Evolutionary conservation across 2,888 invertebrate genomes (phyloP).

Genomic region (Pteria penguin): DNA sequence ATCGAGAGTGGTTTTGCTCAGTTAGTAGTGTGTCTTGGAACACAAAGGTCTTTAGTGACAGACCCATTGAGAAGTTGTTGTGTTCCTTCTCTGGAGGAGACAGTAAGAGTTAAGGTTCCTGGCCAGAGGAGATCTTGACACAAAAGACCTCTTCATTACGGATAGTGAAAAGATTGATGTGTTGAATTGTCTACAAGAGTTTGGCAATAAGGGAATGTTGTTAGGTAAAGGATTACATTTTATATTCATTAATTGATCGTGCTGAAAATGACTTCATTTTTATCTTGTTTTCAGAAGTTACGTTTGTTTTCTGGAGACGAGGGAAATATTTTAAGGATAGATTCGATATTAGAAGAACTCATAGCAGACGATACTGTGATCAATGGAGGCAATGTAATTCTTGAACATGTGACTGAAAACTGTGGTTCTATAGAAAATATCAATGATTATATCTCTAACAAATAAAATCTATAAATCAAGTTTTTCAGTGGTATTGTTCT

Average conservation of each 20-base stretch:
- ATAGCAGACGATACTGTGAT: slow-evolving; percentile 51
- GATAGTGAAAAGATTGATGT: not conserved
- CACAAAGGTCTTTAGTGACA: too few species aligned
- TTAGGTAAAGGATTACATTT: not conserved
- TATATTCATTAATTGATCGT: not conserved
- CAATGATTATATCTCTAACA: not conserved
- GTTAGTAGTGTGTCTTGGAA: too few species aligned
- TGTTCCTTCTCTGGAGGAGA: too few species aligned
- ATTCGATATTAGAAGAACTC: slow-evolving; percentile 47
- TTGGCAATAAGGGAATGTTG: not conserved
- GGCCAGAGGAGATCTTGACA: not conserved
- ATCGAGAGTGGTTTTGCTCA: too few species aligned
- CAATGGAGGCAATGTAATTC: slow-evolving; percentile 59
- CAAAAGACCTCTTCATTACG: not conserved
- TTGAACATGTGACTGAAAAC: slow-evolving; percentile 55
- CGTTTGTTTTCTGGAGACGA: slow-evolving; percentile 52
- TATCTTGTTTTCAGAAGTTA: slow-evolving; percentile 55
- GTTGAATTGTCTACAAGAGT: not conserved
- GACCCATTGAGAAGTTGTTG: too few species aligned
- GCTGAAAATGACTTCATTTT: not conserved
- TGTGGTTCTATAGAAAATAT: not conserved
- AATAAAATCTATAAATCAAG: too few species aligned
- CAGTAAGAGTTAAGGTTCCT: too few species aligned
- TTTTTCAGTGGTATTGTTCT: too few species aligned
- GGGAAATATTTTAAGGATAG: slow-evolving; percentile 51